Base-by-base conservation (phyloP, 2,113 vertebrate species). In the Loxodonta africana region DNA sequence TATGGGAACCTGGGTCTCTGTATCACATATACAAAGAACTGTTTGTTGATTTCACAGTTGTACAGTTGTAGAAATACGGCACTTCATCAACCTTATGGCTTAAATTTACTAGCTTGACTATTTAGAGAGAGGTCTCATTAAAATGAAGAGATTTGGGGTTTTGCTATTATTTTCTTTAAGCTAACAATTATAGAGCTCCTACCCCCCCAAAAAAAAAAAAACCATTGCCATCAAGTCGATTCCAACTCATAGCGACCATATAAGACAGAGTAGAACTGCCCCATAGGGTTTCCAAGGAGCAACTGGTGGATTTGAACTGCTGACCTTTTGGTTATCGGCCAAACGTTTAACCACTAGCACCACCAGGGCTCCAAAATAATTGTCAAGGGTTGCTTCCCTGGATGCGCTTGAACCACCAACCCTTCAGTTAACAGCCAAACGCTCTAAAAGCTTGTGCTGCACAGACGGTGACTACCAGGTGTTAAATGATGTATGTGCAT, bases 401-500 rank as follows among this genome's bases (percentile, higher is more conserved):
- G 48, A 48, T 48, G 48, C 7, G 3, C 53, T 57, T 14, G 12
- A 57, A 57, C 53, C 53, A 57, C 53, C 53, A 57, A 57, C 53
- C 15, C 15, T 57, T 57, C 15, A 17, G 11, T 57, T 57, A 17
- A 57, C 2, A 57, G 53, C 53, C 15, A 17, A 57, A 57, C 11
- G 15, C 53, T 57, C 53, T 57, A 48, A 48, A 7, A 7, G 53
- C 8, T 57, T 57, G 11, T 12, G 11, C 53, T 12, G 11, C 12
- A 57, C 11, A 57, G 53, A 57, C 15, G 15, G 51, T 53, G 53
- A 57, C 12, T 57, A 33, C 12, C 67, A 63, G 86, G 60, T 82
- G 21, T 26, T 73, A 83, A 85, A 12, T 90, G 21, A 88, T 82
- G 71, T 78, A 23, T 83, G 51, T 96, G 77, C 25, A 78, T 76